Base-by-base conservation (phyloP, 2,888 invertebrate genomes). In the Buathra laborator region DNA sequence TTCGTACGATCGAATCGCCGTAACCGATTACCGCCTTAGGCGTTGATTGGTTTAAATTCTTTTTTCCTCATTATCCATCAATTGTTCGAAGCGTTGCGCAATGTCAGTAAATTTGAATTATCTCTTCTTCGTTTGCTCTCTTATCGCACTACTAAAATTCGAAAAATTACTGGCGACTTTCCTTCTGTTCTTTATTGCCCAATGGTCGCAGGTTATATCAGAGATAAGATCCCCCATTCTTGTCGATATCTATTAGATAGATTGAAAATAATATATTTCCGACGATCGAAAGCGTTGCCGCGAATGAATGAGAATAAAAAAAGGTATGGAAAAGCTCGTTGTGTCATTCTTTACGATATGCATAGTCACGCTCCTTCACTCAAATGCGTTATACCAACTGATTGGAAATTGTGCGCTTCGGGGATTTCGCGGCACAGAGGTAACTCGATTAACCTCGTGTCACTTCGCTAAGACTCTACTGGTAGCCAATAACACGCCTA, bases 401-500 rank as follows among this genome's bases (percentile, higher is more conserved):
- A 85, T 85, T 85, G 85, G 82, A 82, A 82, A 79, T 62, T 67
- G 76, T 71, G 79, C 79, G 79, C 85, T 79, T 76, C 76, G 82
- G 82, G 85, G 85, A 85, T 85, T 85, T 72, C 76, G 43, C 75
- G 79, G 79, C 71, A 43, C 71, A 64, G 51, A 76, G 79, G 71
- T 80, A 85, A 85, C 82, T 82, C 85, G 79, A 85, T 85, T 85
- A 85, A 85, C 85, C 85, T 79, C 85, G 85, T 85, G 85, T 85
- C 85, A 85, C 71, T 82, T 82, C 46, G 74, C 71, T 66, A 66
- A 85, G 79, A 84, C 67, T 59, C 66, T n/a, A 43, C 37, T 66
- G 75, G 51, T 66, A 37, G 66, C 64, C 75, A 76, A 76, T 76
- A 76, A 16, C 66, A 37, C 66, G 16, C 12, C n/a, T 12, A 32